Percentiles rank a stretch among this genome's conserved stretches.
These are phyloP conservation scores for Drosophila erecta DNA, from an alignment of 1,140 invertebrate genomes.

Conservation along the genomic window DNA sequence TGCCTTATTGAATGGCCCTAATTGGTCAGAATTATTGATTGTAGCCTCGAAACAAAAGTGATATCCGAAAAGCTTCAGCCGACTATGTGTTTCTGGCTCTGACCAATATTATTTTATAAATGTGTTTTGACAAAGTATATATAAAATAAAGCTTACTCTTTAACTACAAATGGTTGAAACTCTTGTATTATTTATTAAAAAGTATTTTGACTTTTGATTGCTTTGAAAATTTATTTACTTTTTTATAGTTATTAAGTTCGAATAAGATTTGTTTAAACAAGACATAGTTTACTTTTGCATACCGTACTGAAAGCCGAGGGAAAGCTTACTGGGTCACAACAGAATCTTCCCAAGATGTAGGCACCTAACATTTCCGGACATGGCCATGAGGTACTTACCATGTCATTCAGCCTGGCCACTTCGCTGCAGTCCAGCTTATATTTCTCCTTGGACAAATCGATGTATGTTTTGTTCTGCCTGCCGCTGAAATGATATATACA, in stretches of 20 bases:
- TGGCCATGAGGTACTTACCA: slow-evolving; percentile 41
- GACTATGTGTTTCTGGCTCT: no score
- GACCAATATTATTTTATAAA: background rate
- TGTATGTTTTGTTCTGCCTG: slow-evolving; percentile 82
- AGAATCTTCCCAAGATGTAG: background rate
- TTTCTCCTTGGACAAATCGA: slow-evolving; percentile 78
- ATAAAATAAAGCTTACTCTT: background rate
- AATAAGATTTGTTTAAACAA: no score
- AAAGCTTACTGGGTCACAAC: background rate
- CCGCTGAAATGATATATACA: slow-evolving; percentile 37
- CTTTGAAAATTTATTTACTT: no score
- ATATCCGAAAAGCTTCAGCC: background rate
- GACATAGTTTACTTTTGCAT: no score
- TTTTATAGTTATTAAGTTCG: no score
- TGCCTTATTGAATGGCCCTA: slow-evolving; percentile 27
- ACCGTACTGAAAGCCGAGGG: background rate
- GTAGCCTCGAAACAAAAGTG: background rate
- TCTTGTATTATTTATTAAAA: no score
- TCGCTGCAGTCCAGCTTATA: slow-evolving; percentile 75
- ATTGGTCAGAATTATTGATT: slow-evolving; percentile 9
- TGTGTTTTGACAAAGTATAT: background rate
- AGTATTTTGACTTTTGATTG: no score
- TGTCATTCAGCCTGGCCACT: slow-evolving; percentile 67
- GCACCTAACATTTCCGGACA: background rate
- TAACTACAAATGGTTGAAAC: no score